Conservation (phyloP, 2,888 invertebrate genomes). For the Mystacides longicornis region DNA sequence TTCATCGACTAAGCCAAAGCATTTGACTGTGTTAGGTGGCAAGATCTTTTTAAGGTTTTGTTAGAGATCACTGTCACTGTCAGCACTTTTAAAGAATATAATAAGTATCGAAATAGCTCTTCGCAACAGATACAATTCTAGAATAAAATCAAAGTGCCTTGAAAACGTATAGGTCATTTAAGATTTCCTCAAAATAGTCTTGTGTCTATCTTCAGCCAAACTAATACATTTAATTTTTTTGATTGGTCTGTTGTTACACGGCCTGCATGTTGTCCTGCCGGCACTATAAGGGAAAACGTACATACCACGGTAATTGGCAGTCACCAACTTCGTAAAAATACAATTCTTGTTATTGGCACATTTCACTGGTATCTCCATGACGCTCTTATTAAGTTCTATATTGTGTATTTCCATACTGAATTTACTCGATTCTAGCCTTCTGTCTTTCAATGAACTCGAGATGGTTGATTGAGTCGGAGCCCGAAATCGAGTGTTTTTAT, state of each 20-base stretch:
- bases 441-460: slow-evolving; percentile 10
- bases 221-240: slow-evolving; percentile 13
- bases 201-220: background rate
- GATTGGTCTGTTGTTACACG: slow-evolving; percentile 6
- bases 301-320: slow-evolving; percentile 15
- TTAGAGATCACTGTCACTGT: too few relatives aligned
- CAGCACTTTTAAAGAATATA: too few relatives aligned
- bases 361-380: slow-evolving; percentile 11
- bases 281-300: slow-evolving; percentile 10
- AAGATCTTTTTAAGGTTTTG: too few relatives aligned
- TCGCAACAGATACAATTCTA: too few relatives aligned
- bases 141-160: too few relatives aligned
- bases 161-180: too few relatives aligned
- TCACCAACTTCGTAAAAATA: slow-evolving; percentile 6
- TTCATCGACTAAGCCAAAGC: too few relatives aligned
- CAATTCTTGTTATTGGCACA: slow-evolving; percentile 17
- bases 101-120: too few relatives aligned
- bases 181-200: background rate
- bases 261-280: slow-evolving; percentile 7
- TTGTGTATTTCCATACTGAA: slow-evolving; percentile 12
- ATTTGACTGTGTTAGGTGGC: too few relatives aligned
- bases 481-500: slow-evolving; percentile 1
- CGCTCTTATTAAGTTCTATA: slow-evolving; percentile 6
- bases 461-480: slow-evolving; percentile 11
- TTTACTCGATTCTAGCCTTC: slow-evolving; percentile 10